Base-by-base conservation (phyloP, 2,888 invertebrate genomes). In the Spodoptera exigua region DNA sequence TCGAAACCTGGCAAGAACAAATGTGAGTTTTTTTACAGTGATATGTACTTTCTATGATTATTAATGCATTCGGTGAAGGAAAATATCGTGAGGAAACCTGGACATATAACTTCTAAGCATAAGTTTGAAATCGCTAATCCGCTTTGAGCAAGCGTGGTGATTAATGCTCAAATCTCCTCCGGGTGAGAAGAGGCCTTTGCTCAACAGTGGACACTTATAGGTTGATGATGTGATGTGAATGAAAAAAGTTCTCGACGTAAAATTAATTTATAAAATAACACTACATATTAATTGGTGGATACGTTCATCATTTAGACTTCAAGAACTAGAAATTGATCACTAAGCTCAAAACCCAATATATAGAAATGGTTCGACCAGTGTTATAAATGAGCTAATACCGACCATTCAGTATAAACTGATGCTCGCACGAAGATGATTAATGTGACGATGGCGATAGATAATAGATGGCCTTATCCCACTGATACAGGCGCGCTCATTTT, bases 381-480 rank as follows among this genome's bases (percentile, higher is more conserved):
- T 40, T 61, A 54, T 46, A 35, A 41, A 62, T 49, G 43, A 40
- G 36, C 13, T 47, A 37, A 54, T 51, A 62, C 41, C 37, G 3
- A 52, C 17, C 7, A 48, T 71, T 55, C 55, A 54, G 35, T 63
- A 56, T 59, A 47, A 52, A 61, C 61, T 61, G 60, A 71, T 58
- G 51, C 27, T 45, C 17, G 18, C 43, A 58, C 21, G 34, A 61
- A 61, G 32, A 72, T 74, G 76, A 74, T 72, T 74, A 74, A 74
- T 76, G 68, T 52, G 49, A 32, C 49, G 61, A 59, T 64, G 41
- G 53, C 60, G 41, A 73, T 54, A 57, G 68, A 63, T 74, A 27
- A 27, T 57, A 44, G 57, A 27, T 27, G 27, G 27, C 27, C 35
- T 67, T 55, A 67, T 63, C 17, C 34, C 7, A 1, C 12, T 17